Conservation (phyloP, 2,113 vertebrate species). For the Felis chaus region DNA sequence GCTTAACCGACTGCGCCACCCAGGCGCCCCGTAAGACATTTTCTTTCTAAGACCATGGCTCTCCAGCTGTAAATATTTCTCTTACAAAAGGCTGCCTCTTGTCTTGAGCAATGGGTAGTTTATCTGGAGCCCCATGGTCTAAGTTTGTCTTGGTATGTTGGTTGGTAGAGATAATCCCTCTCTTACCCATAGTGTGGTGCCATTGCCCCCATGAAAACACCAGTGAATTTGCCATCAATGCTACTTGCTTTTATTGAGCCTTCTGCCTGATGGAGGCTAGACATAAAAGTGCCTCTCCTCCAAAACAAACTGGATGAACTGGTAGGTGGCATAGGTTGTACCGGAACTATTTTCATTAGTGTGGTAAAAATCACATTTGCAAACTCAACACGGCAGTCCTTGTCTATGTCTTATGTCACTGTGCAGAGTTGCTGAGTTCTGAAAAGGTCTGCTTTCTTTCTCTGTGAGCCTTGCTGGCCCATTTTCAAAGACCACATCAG, state of each 20-base stretch:
- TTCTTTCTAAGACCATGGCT: constrained; percentile 7
- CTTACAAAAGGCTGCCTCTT: not conserved
- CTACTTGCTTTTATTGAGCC: not conserved
- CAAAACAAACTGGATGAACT: not conserved
- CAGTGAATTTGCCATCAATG: not conserved
- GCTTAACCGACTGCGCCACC: too few relatives aligned
- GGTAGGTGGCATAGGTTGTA: not conserved
- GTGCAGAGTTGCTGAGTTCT: constrained; percentile 21
- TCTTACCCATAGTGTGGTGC: not conserved
- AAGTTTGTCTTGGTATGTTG: not conserved
- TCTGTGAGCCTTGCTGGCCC: not conserved
- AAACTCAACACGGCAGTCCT: not conserved
- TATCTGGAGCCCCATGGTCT: not conserved
- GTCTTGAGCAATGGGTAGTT: not conserved
- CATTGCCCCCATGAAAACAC: not conserved
- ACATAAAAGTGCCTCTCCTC: not conserved
- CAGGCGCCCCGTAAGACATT: not conserved
- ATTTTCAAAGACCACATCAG: not conserved
- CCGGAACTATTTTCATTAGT: not conserved
- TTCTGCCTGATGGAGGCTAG: not conserved
- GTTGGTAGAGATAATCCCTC: not conserved
- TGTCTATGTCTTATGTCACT: not conserved
- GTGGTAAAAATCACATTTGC: not conserved
- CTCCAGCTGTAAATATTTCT: not conserved
- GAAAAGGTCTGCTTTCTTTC: constrained; percentile 41